Evolutionary conservation across 2,797 vertebrate genomes (phyloP), one percentile per base, ranked within the genome.

Genomic region (Ceryle rudis): DNA sequence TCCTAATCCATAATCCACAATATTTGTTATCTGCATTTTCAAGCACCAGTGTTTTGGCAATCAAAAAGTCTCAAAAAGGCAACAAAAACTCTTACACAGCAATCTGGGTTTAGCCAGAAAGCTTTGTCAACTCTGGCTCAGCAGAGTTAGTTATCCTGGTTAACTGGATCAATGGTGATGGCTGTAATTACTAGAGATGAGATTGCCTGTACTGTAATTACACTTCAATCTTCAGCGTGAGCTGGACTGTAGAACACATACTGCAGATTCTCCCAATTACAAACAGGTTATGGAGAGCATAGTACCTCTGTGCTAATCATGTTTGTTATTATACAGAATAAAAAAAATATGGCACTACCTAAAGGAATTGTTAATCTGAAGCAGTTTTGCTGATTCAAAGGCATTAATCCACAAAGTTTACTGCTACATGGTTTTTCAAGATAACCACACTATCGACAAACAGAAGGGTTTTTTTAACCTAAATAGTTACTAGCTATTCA

Each of bases 121-220:
- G 97, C 97, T 96, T 92, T 98, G 97, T 95, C 96, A 95, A 90
- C 93, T 89, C 96, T 95, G 85, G 93, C 96, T 98, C 93, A 96
- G 97, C 97, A 97, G 91, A 94, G 97, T 97, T 98, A 97, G 98
- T 98, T 98, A 98, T 98, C 98, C 97, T 96, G 93, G 97, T 98
- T 98, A 98, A 98, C 98, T 98, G 98, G 98, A 98, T 98, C 96
- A 80, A 97, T 97, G 97, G 98, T 94, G 98, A 98, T 98, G 98
- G 97, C 97, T 98, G 97, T 98, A 99, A 99, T 99, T 98, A 98
- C 97, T 94, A 96, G 94, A 98, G 97, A 98, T 97, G 98, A 98
- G 97, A 97, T 96, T 97, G 97, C 96, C 97, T 97, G 96, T 97
- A 95, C 96, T 97, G 97, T 98, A 98, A 99, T 98, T 99, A 98